phyloP scores from a whole-genome alignment of 2,113 vertebrate species.

The Dicaeum eximium region DNA sequence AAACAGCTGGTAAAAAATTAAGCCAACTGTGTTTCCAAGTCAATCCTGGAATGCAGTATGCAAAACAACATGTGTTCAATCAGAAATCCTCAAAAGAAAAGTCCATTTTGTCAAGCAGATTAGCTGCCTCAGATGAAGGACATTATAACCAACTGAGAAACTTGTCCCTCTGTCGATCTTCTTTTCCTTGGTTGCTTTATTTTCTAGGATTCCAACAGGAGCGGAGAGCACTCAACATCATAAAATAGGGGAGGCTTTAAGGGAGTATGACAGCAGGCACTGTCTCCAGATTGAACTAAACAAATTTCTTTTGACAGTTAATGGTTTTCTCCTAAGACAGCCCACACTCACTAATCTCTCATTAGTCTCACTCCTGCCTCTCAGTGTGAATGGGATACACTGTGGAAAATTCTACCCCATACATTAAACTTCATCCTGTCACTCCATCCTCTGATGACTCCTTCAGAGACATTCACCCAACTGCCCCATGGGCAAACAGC shows the following conservation, averaged over 20 bases:
- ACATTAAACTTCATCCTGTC: background rate
- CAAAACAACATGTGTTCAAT: conserved; percentile 31
- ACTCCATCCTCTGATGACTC: background rate
- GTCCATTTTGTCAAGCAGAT: background rate
- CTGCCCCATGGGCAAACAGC: background rate
- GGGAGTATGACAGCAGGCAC: background rate
- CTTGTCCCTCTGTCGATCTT: background rate
- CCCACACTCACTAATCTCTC: background rate
- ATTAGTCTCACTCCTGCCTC: background rate
- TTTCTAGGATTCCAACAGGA: background rate
- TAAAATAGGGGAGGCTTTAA: background rate
- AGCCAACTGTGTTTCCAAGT: conserved; percentile 41
- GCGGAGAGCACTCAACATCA: background rate
- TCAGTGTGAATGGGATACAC: background rate
- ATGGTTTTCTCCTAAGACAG: background rate
- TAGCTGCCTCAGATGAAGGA: background rate
- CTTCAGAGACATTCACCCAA: background rate
- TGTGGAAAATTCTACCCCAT: background rate
- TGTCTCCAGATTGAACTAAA: background rate
- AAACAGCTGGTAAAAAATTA: conserved; percentile 44
- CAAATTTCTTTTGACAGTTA: background rate
- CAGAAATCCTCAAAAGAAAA: conserved; percentile 51
- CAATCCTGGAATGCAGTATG: conserved; percentile 47
- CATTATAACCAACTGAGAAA: background rate
- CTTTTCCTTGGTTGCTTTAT: background rate